A percentile compares a stretch with the other conserved stretches of the same genome.
Conservation (phyloP, 1,140 invertebrate species). For the Limonius californicus region DNA sequence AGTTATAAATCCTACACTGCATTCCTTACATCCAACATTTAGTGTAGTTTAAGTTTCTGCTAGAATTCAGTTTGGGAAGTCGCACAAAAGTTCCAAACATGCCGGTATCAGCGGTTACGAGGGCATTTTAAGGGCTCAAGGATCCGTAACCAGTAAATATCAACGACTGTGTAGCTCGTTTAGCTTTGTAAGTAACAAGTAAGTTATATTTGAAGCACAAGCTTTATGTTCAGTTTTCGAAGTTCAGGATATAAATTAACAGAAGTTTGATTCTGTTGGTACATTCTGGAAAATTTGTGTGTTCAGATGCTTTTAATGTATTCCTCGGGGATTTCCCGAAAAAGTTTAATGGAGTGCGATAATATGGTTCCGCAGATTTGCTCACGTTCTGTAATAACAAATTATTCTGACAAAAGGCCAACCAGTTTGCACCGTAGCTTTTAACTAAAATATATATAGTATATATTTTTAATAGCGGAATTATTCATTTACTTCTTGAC, state of each 20-base stretch:
- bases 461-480: too few relatives aligned
- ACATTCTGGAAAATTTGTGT: not conserved
- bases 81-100: constrained; percentile 9
- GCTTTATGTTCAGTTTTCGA: constrained; percentile 1
- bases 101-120: constrained; percentile 14
- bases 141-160: constrained; percentile 12
- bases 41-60: constrained; percentile 6
- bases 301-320: not conserved
- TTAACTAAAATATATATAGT: too few relatives aligned
- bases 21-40: too few relatives aligned
- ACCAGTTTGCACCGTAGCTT: too few relatives aligned
- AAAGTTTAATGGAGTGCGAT: too few relatives aligned
- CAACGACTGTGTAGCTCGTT: not conserved
- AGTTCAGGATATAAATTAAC: not conserved
- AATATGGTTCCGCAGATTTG: too few relatives aligned
- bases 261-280: constrained; percentile 1
- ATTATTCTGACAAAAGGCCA: too few relatives aligned
- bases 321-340: not conserved
- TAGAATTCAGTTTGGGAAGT: not conserved
- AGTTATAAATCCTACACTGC: too few relatives aligned
- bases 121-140: constrained; percentile 7
- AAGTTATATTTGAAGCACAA: constrained; percentile 4
- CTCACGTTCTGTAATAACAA: too few relatives aligned
- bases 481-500: too few relatives aligned
- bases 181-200: constrained; percentile 7